Conservation (phyloP, 2,113 vertebrate species). For the Aptenodytes forsteri region DNA sequence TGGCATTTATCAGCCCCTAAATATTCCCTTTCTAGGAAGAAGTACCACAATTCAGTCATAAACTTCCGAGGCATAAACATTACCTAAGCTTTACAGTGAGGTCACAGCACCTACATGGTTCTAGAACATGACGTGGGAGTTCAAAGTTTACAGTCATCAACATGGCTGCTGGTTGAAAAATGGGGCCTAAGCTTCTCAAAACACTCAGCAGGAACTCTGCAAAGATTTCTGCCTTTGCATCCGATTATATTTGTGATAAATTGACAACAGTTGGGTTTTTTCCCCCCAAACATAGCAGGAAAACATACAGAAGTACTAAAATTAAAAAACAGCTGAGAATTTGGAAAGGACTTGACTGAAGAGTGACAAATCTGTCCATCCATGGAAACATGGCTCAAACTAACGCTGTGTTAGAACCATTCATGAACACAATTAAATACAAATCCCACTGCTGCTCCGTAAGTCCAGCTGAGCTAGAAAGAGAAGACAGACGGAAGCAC, state of each 20-base stretch:
- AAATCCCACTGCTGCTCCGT: neutral
- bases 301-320: neutral
- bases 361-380: neutral
- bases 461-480: neutral
- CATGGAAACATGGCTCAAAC: neutral
- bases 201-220: neutral
- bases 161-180: neutral
- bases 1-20: neutral
- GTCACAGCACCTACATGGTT: neutral
- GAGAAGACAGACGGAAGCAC: no score
- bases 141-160: neutral
- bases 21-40: neutral
- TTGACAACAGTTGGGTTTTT: rapidly evolving
- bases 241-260: neutral
- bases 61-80: neutral
- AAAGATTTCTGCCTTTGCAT: neutral
- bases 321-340: neutral
- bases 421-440: neutral
- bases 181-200: neutral
- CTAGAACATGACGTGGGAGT: neutral
- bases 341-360: neutral
- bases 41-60: neutral
- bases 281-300: neutral
- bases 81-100: neutral
- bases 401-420: neutral